Percentiles rank a stretch among this genome's conserved stretches.
Conservation (phyloP, 1,140 invertebrate genomes). For the Doryteuthis pealeii region DNA sequence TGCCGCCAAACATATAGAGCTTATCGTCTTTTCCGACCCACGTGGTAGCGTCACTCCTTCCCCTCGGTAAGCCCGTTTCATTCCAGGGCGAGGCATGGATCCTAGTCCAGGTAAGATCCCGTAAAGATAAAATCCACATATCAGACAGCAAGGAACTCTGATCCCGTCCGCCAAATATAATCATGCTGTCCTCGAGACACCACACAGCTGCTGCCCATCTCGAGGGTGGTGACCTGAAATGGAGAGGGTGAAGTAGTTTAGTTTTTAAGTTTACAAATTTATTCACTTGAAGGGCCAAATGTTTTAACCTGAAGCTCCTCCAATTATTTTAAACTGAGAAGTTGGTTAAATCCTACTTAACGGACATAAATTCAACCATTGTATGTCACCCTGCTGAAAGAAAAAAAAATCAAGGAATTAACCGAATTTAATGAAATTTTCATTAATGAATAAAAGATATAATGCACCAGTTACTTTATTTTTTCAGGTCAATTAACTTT, state of each 20-base stretch:
- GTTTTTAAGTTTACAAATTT: too few relatives aligned
- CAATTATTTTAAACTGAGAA: too few relatives aligned
- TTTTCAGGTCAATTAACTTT: too few relatives aligned
- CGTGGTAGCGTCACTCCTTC: conserved; percentile 34
- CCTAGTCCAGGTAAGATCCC: conserved; percentile 26
- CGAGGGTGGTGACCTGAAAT: conserved; percentile 15
- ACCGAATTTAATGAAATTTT: too few relatives aligned
- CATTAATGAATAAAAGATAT: too few relatives aligned
- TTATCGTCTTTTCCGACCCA: conserved; percentile 23
- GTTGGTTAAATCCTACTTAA: too few relatives aligned
- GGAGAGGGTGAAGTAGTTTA: background rate
- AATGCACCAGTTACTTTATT: too few relatives aligned
- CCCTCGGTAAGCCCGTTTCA: conserved; percentile 27
- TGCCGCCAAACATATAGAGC: conserved; percentile 43
- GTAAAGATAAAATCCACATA: conserved; percentile 35
- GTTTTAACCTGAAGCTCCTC: too few relatives aligned
- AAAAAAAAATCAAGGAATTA: too few relatives aligned
- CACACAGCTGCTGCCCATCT: conserved; percentile 33
- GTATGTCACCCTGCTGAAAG: too few relatives aligned
- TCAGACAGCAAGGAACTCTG: conserved; percentile 27
- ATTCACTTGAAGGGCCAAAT: too few relatives aligned
- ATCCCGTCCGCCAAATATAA: conserved; percentile 37
- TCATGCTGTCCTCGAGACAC: conserved; percentile 30
- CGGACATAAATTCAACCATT: too few relatives aligned
- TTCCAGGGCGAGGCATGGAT: background rate